Conservation (phyloP, 2,797 vertebrate species). For the Pogoniulus pusillus region DNA sequence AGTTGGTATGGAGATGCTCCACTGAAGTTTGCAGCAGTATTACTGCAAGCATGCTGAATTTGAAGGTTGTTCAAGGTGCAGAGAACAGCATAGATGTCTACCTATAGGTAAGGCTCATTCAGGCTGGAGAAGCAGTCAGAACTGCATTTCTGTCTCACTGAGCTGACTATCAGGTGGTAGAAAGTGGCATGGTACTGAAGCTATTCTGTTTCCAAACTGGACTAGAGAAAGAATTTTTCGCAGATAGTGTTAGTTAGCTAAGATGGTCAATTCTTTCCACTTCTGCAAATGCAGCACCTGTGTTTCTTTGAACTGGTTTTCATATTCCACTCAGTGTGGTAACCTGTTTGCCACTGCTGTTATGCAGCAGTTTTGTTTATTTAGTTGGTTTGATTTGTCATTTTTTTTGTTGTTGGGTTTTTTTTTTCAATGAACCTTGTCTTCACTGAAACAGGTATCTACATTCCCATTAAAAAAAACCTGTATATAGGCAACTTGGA, state of each 20-base stretch:
- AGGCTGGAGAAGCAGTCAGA: neutral
- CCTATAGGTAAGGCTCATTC: neutral
- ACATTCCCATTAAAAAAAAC: neutral
- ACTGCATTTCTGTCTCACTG: neutral
- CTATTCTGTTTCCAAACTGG: neutral
- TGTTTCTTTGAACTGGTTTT: neutral
- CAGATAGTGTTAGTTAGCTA: neutral
- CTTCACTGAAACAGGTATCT: neutral
- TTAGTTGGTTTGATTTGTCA: neutral
- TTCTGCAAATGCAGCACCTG: neutral
- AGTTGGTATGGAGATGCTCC: neutral
- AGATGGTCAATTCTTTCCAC: neutral
- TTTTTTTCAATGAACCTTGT: neutral
- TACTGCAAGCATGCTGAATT: neutral
- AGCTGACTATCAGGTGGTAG: neutral
- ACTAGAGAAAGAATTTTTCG: neutral
- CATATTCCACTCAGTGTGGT: neutral
- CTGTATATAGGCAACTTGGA: neutral
- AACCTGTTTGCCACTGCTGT: neutral
- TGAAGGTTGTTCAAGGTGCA: neutral
- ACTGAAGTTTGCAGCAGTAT: neutral
- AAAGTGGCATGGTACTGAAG: neutral
- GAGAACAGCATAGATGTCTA: neutral
- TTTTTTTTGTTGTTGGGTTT: neutral
- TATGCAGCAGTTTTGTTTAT: neutral